Percentiles rank a stretch among this genome's conserved stretches.
Evolutionary conservation across 2,888 invertebrate species (phyloP).

Genomic region (Trachelus stipa): DNA sequence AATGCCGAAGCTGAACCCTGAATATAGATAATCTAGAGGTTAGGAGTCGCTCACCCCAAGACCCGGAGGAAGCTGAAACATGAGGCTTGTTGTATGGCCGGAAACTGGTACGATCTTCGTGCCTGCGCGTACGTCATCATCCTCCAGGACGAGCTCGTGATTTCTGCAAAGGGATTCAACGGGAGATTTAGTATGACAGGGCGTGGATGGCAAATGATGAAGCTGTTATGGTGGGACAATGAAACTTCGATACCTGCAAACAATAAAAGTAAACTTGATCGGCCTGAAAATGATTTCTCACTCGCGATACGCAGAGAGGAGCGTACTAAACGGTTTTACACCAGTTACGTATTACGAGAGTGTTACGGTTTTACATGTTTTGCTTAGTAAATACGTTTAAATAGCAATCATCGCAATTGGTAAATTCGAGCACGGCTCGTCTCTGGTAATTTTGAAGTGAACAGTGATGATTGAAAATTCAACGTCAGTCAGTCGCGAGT

Average conservation of each 20-base stretch:
- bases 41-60: conserved; percentile 64
- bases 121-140: conserved; percentile 15
- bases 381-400: background rate
- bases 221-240: conserved; percentile 57
- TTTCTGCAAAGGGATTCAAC: conserved; percentile 65
- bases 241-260: conserved; percentile 62
- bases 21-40: conserved; percentile 64
- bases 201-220: conserved; percentile 43
- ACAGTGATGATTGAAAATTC: background rate
- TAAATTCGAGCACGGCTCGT: background rate
- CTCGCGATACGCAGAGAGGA: conserved; percentile 8
- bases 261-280: conserved; percentile 28
- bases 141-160: conserved; percentile 31
- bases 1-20: conserved; percentile 80
- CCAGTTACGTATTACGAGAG: no score
- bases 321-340: background rate
- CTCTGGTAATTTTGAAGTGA: background rate
- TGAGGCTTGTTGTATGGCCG: conserved; percentile 42
- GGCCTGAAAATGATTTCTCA: conserved; percentile 14
- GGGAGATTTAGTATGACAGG: conserved; percentile 60
- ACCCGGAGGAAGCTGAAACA: conserved; percentile 61
- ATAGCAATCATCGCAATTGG: background rate
- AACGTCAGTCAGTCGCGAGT: background rate
- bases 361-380: background rate
- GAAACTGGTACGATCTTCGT: background rate